Percentiles rank a stretch among this genome's conserved stretches.
phyloP scores from a whole-genome alignment of 2,888 invertebrate genomes.

The Papilio protenor region DNA sequence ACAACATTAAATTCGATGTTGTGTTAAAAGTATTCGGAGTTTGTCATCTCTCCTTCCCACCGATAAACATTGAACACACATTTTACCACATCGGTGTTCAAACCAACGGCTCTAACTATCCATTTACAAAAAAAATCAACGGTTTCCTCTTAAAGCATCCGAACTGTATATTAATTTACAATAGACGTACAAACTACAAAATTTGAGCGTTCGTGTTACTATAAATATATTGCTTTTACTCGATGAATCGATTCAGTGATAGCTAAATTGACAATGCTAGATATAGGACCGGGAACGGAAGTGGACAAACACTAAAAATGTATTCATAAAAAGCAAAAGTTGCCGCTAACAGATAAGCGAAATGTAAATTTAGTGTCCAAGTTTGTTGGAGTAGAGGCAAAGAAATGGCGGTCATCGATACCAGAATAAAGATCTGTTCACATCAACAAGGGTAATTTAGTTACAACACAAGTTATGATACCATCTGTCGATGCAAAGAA shows the following conservation, averaged over 20 bases:
- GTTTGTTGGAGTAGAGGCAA: constrained; percentile 53
- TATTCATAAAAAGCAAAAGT: constrained; percentile 32
- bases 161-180: constrained; percentile 55
- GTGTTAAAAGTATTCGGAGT: constrained; percentile 71
- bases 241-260: constrained; percentile 62
- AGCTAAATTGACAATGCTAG: constrained; percentile 46
- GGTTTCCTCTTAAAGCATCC: constrained; percentile 25
- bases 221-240: constrained; percentile 75
- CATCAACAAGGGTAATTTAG: constrained; percentile 42
- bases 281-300: constrained; percentile 44
- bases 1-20: constrained; percentile 83
- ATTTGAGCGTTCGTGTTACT: constrained; percentile 75
- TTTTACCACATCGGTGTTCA: constrained; percentile 29
- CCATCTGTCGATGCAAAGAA: constrained; percentile 42
- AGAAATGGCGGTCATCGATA: constrained; percentile 33
- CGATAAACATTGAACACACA: constrained; percentile 58
- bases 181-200: constrained; percentile 61
- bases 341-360: constrained; percentile 47
- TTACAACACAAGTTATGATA: constrained; percentile 44
- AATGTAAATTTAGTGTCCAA: constrained; percentile 68
- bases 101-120: constrained; percentile 6
- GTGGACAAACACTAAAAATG: constrained; percentile 7
- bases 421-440: constrained; percentile 34
- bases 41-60: constrained; percentile 56
- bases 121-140: constrained; percentile 23